These are phyloP conservation scores for Parus major DNA, from an alignment of 2,113 vertebrate species.

Conservation along the genomic window DNA sequence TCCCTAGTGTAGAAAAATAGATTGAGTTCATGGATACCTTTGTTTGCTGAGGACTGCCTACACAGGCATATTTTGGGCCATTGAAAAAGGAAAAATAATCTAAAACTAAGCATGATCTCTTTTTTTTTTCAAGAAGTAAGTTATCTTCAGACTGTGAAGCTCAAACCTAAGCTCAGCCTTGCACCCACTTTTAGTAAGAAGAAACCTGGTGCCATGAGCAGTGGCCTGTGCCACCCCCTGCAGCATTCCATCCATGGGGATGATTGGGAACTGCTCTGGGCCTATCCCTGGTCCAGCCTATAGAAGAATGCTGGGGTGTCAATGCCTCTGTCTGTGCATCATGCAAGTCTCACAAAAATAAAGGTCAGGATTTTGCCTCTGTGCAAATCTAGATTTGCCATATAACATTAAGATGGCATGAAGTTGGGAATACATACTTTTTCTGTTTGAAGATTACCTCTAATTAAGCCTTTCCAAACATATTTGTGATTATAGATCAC, in stretches of 20 bases:
- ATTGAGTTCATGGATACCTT: neutral
- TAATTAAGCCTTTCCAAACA: neutral
- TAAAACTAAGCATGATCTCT: neutral
- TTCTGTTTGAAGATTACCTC: neutral
- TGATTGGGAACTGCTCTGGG: neutral
- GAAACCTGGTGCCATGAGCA: neutral
- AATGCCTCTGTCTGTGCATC: neutral
- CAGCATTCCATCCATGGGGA: accelerated
- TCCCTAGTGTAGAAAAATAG: neutral
- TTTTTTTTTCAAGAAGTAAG: neutral
- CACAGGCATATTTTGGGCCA: neutral
- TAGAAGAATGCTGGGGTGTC: neutral
- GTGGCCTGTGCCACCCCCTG: neutral
- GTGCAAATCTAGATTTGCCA: neutral
- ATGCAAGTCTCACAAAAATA: accelerated
- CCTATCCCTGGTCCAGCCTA: accelerated
- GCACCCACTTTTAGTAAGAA: neutral
- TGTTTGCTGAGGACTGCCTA: neutral
- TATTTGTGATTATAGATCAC: neutral
- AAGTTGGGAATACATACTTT: neutral
- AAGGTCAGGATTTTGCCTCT: neutral
- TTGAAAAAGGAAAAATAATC: neutral
- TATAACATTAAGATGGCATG: neutral
- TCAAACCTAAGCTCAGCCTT: neutral
- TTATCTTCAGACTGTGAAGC: neutral